Evolutionary conservation across 2,888 invertebrate genomes (phyloP), one percentile per base, ranked within the genome.

Genomic region (Autographa gamma): DNA sequence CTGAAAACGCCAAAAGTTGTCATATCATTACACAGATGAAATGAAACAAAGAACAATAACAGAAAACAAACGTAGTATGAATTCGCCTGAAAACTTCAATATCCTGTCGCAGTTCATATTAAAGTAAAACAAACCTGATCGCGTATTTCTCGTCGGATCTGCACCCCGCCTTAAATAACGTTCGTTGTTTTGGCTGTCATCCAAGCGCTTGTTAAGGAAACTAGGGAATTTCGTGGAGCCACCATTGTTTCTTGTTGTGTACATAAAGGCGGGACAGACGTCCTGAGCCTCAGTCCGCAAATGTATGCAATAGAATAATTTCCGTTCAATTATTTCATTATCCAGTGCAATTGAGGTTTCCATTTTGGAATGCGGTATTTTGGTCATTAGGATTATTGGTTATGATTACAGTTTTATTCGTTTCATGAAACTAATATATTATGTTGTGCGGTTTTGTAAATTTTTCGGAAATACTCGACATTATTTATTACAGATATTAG

Each of bases 161-260:
- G 84, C 76, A 87, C 83, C 74, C 78, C 71, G 85, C 88, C 86
- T 88, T 85, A 89, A 89, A 87, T 85, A 88, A 88, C 82, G 86
- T 86, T 91, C 86, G 89, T 90, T 91, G 88, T 92, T 91, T 93
- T 93, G 94, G 95, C 93, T 85, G 79, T 85, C 88, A 88, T 90
- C 94, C 94, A 94, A 93, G 84, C 89, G 90, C 94, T 94, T 94
- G 95, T 94, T 93, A 93, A 93, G 92, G 93, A 93, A 93, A 89
- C 91, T 90, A 86, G 89, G 86, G 91, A 91, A 89, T 90, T 92
- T 90, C 87, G 88, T 82, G 84, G 74, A 88, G 88, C 87, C 86
- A 88, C 89, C 88, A 89, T 90, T 91, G 92, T 92, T 91, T 92
- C 92, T 91, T 90, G 90, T 91, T 90, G 84, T 90, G 88, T 86